Conservation (phyloP, 2,888 invertebrate genomes). For the Mellilla xanthometata region DNA sequence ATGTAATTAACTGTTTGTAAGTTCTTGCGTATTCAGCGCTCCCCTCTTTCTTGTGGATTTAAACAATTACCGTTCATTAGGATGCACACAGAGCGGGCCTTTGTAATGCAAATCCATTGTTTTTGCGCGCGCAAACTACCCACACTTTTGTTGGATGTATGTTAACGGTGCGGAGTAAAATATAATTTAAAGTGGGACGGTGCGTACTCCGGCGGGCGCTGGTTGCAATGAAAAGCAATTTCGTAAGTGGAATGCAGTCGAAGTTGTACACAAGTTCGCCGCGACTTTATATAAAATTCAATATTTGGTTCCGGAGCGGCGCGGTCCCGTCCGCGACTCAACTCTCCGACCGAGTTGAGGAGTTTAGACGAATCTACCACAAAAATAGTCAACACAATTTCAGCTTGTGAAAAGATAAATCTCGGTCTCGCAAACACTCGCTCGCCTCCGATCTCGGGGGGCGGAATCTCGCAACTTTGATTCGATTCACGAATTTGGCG, state of each 20-base stretch:
- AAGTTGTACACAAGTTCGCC: constrained; percentile 36
- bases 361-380: constrained; percentile 54
- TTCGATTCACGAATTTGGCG: constrained; percentile 64
- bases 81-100: constrained; percentile 54
- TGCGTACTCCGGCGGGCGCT: constrained; percentile 14
- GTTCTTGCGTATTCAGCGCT: constrained; percentile 46
- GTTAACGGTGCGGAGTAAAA: constrained; percentile 26
- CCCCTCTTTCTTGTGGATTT: constrained; percentile 61
- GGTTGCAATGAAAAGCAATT: constrained; percentile 51
- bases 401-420: constrained; percentile 62
- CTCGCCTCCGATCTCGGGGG: constrained; percentile 43
- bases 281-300: constrained; percentile 58
- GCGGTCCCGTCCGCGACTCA: constrained; percentile 36
- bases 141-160: constrained; percentile 35
- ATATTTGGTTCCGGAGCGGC: constrained; percentile 44
- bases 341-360: constrained; percentile 38
- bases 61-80: constrained; percentile 72
- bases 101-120: constrained; percentile 70
- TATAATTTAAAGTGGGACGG: constrained; percentile 29
- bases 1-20: constrained; percentile 55
- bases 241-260: constrained; percentile 49
- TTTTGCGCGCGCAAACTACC: constrained; percentile 44
- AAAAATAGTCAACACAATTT: constrained; percentile 72
- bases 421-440: constrained; percentile 56
- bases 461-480: constrained; percentile 62